Percentiles rank a stretch among this genome's conserved stretches.
phyloP scores from a whole-genome alignment of 1,140 invertebrate genomes.

The Bactericera cockerelli region DNA sequence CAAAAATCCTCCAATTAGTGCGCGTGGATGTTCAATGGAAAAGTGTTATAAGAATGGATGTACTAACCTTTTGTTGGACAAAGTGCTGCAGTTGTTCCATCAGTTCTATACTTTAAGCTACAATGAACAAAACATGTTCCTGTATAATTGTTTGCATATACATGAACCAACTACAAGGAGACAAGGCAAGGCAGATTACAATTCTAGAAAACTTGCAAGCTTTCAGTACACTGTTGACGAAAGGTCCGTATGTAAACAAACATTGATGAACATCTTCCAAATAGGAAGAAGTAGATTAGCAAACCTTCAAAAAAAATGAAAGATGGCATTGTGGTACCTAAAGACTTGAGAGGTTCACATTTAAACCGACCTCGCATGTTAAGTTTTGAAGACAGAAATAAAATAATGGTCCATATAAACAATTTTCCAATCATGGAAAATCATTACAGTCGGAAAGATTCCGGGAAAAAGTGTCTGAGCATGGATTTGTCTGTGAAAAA shows the following conservation, averaged over 20 bases:
- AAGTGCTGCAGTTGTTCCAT: neutral
- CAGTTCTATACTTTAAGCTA: neutral
- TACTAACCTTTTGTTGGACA: neutral
- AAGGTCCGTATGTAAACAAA: neutral
- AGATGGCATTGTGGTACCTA: neutral
- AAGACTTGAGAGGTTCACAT: too few relatives aligned
- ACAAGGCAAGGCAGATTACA: neutral
- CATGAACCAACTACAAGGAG: neutral
- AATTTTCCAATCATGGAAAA: too few relatives aligned
- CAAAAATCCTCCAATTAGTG: too few relatives aligned
- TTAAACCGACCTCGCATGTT: too few relatives aligned
- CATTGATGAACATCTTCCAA: neutral
- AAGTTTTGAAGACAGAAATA: too few relatives aligned
- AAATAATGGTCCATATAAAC: too few relatives aligned
- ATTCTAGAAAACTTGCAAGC: neutral
- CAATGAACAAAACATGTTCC: neutral
- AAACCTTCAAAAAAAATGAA: neutral
- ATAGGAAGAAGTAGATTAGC: neutral
- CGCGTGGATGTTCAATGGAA: too few relatives aligned
- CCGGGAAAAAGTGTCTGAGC: too few relatives aligned
- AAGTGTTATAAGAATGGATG: neutral
- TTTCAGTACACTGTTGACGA: neutral
- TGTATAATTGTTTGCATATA: neutral
- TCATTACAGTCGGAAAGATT: too few relatives aligned
- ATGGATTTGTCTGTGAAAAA: too few relatives aligned